Percentiles rank a stretch among this genome's conserved stretches.
Evolutionary conservation across 1,140 invertebrate species (phyloP).

Genomic region (Episyrphus balteatus): DNA sequence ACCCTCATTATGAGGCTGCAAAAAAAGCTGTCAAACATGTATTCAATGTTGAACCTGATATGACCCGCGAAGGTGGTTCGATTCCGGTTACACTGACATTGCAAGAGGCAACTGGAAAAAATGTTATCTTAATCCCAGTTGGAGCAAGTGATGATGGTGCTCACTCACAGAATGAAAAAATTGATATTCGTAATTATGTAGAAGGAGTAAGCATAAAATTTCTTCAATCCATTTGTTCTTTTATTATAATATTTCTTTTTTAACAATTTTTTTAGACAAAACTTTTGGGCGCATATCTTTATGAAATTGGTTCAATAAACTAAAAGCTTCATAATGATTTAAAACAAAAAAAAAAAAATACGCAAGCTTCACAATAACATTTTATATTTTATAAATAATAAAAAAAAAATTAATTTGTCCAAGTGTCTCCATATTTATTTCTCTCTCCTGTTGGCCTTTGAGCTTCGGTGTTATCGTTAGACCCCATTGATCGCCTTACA

Average conservation of each 20-base stretch:
- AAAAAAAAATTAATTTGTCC: slow-evolving; percentile 13
- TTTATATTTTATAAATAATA: too few relatives aligned
- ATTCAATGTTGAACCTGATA: slow-evolving; percentile 85
- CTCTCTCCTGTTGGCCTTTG: slow-evolving; percentile 5
- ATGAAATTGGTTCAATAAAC: slow-evolving; percentile 50
- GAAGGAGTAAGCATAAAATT: slow-evolving; percentile 64
- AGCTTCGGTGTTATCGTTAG: not conserved
- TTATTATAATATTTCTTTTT: slow-evolving; percentile 19
- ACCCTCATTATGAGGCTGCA: slow-evolving; percentile 86
- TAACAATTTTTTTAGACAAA: slow-evolving; percentile 58
- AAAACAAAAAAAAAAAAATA: too few relatives aligned
- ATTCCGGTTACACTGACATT: slow-evolving; percentile 91
- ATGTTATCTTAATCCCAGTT: slow-evolving; percentile 83
- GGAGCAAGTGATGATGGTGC: slow-evolving; percentile 92
- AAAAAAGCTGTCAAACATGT: slow-evolving; percentile 77
- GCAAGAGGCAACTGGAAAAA: slow-evolving; percentile 82
- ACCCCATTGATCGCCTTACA: slow-evolving; percentile 9
- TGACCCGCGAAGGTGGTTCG: slow-evolving; percentile 90
- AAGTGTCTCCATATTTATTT: slow-evolving; percentile 34
- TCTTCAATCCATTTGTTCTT: not conserved
- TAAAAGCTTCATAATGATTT: not conserved
- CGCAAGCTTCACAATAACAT: too few relatives aligned
- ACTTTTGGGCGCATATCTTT: slow-evolving; percentile 71
- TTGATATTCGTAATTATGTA: slow-evolving; percentile 86
- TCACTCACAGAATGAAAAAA: slow-evolving; percentile 97